Percentiles rank a stretch among this genome's conserved stretches.
These are phyloP conservation scores for Dromaius novaehollandiae DNA, from an alignment of 2,113 vertebrate species.

Conservation along the genomic window DNA sequence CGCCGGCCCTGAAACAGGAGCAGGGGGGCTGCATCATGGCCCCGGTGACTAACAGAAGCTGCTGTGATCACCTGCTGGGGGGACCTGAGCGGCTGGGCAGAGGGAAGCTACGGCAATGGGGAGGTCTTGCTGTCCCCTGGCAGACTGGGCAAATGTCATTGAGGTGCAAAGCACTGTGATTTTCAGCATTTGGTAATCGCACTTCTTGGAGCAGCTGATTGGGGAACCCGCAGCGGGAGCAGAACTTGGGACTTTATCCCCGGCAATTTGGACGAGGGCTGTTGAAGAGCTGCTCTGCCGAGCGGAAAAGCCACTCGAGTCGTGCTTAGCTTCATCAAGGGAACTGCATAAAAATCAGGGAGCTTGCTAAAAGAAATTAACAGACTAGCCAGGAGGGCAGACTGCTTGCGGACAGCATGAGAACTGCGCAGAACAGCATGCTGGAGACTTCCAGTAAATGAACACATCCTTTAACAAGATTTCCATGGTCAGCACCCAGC, in stretches of 20 bases:
- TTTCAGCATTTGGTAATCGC: not conserved
- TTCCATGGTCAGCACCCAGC: not conserved
- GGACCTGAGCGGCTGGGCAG: not conserved
- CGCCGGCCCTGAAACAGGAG: too few species aligned
- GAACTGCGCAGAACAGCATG: conserved; percentile 9
- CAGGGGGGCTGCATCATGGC: not conserved
- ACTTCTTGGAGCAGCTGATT: not conserved
- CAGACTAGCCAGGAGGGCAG: conserved; percentile 22
- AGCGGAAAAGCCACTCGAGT: conserved; percentile 29
- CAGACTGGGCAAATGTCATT: not conserved
- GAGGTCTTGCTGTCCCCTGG: not conserved
- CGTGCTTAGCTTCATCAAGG: conserved; percentile 30
- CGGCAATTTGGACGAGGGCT: not conserved
- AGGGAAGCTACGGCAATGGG: not conserved
- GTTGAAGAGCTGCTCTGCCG: not conserved
- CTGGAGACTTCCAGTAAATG: conserved; percentile 60
- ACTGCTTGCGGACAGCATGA: conserved; percentile 1
- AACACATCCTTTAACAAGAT: not conserved
- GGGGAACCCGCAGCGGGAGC: accelerated
- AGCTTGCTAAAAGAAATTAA: conserved; percentile 47
- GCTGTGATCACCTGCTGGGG: accelerated
- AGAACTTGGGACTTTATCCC: not conserved
- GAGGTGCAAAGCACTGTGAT: not conserved
- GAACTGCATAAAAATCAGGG: conserved; percentile 33
- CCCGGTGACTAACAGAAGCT: not conserved